Conservation (phyloP, 2,113 vertebrate genomes). For the Corydoras maculifer region DNA sequence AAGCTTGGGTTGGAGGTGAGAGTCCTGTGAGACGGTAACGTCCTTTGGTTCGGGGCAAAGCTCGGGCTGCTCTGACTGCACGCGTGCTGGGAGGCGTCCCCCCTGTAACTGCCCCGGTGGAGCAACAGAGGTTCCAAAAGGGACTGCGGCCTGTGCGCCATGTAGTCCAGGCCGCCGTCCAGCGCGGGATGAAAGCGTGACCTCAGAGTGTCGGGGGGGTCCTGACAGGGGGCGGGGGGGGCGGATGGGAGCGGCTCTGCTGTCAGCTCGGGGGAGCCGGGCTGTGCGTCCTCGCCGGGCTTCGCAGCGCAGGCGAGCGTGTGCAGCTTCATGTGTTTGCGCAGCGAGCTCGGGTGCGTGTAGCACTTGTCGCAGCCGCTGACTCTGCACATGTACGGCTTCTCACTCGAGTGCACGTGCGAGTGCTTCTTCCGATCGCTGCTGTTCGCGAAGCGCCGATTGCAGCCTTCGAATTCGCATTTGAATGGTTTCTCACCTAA, state of each 20-base stretch:
- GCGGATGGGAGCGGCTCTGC: slow-evolving; percentile 52
- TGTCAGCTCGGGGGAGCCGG: slow-evolving; percentile 52
- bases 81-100: slow-evolving; percentile 60
- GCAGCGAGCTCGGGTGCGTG: slow-evolving; percentile 60
- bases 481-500: slow-evolving; percentile 72
- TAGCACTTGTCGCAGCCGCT: slow-evolving; percentile 62
- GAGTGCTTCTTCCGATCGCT: slow-evolving; percentile 65
- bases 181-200: slow-evolving; percentile 67
- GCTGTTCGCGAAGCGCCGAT: slow-evolving; percentile 67
- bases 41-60: slow-evolving; percentile 58
- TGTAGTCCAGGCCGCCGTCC: slow-evolving; percentile 67
- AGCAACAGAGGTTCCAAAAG: slow-evolving; percentile 66
- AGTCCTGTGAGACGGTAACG: slow-evolving; percentile 48
- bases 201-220: slow-evolving; percentile 61
- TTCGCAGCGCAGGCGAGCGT: slow-evolving; percentile 49
- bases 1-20: slow-evolving; percentile 60
- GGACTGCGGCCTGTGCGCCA: slow-evolving; percentile 62
- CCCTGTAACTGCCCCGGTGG: slow-evolving; percentile 62
- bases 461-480: slow-evolving; percentile 68
- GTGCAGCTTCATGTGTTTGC: slow-evolving; percentile 68
- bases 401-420: slow-evolving; percentile 61
- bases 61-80: slow-evolving; percentile 57
- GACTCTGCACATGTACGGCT: slow-evolving; percentile 62
- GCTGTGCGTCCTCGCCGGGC: slow-evolving; percentile 51
- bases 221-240: slow-evolving; percentile 35